Evolutionary conservation across 2,888 invertebrate species (phyloP), one percentile per base, ranked within the genome.

Genomic region (Phyllotreta striolata): DNA sequence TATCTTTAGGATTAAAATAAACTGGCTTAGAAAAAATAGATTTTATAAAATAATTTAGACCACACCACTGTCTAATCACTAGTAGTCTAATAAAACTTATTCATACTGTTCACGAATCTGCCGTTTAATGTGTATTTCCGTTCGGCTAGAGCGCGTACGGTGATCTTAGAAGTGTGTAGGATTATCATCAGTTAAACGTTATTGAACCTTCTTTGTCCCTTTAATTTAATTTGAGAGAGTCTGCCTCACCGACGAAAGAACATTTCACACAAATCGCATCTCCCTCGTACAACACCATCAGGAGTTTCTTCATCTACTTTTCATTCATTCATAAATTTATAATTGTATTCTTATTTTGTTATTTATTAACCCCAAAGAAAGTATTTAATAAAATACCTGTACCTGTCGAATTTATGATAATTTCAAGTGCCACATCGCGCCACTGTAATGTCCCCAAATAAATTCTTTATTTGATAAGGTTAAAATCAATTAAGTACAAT

Each of bases 221-320:
- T 55, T 64, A 56, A 64, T 64, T 47, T 61, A 64, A 64, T 64
- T 41, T 44, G 61, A 35, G 57, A 56, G 39, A 56, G 56, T 56
- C 56, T 56, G 38, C 37, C 44, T 5, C 5, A n/a, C 5, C n/a
- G 6, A 43, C n/a, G 44, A 44, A 44, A 6, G 47, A 24, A 24
- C 7, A 35, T 47, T 35, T 47, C 47, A 47, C 24, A 47, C 47
- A 10, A 47, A 47, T 47, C 47, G 9, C 47, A 12, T n/a, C 47
- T 4, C 1, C 1, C 24, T 1, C 2, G 24, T 4, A 4, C 24
- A 24, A 24, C 4, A 24, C 24, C 24, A 24, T 3, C 24, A 24
- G 24, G 24, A 24, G 24, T 24, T 24, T 24, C 24, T 24, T 3
- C 24, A 24, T 24, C n/a, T n/a, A n/a, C n/a, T 24, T 24, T 24